Conservation (phyloP, 2,113 vertebrate genomes). For the Nesogale talazaci region DNA sequence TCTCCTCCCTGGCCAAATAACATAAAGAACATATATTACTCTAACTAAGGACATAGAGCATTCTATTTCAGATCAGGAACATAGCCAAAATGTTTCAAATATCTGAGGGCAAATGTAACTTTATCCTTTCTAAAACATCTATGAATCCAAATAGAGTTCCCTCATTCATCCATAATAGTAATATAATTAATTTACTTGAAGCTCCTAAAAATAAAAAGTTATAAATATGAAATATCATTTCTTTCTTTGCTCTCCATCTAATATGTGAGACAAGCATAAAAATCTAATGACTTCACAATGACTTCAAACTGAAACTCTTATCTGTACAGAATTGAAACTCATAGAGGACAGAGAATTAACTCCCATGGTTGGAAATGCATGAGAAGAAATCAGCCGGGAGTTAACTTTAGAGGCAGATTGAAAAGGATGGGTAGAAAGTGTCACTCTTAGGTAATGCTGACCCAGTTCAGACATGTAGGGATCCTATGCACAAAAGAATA, state of each 20-base stretch:
- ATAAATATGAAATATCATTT: background rate
- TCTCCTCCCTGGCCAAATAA: too few species aligned
- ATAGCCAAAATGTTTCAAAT: background rate
- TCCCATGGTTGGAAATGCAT: background rate
- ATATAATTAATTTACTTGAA: background rate
- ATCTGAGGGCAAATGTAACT: background rate
- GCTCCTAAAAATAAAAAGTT: background rate
- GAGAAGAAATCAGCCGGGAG: background rate
- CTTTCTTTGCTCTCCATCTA: background rate
- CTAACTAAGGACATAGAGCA: background rate
- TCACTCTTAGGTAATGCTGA: background rate
- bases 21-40: background rate
- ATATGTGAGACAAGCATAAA: background rate
- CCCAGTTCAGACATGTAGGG: too few species aligned
- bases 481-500: too few species aligned
- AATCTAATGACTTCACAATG: background rate
- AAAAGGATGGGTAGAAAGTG: background rate
- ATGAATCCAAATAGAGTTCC: background rate
- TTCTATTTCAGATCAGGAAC: background rate
- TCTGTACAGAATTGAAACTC: background rate
- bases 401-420: too few species aligned
- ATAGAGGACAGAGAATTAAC: background rate
- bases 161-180: background rate
- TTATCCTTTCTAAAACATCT: background rate
- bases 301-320: background rate